Evolutionary conservation across 1,140 invertebrate genomes (phyloP).

Genomic region (Delia radicum): DNA sequence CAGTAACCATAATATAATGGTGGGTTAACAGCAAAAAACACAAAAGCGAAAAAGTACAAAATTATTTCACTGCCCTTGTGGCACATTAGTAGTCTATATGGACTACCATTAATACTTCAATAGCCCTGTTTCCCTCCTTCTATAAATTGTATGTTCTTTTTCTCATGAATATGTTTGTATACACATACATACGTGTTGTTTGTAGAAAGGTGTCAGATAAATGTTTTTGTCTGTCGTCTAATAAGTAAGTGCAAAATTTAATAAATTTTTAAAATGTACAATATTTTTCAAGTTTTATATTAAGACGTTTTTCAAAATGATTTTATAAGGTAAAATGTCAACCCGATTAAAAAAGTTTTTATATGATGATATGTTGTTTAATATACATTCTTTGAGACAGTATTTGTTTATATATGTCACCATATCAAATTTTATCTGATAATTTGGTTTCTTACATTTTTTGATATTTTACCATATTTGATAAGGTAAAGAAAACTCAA

Average conservation of each 20-base stretch:
- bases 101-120: slow-evolving; percentile 27
- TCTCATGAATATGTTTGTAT: not conserved
- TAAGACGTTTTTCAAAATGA: not conserved
- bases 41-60: not conserved
- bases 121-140: not conserved
- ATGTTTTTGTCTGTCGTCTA: not conserved
- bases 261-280: not conserved
- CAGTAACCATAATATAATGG: not conserved
- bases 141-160: not conserved
- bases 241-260: not conserved
- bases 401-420: too few relatives aligned
- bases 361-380: too few relatives aligned
- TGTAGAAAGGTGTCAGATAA: not conserved
- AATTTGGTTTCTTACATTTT: too few relatives aligned
- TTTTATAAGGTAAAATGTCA: too few relatives aligned
- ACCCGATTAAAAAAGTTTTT: too few relatives aligned
- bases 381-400: too few relatives aligned
- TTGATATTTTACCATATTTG: too few relatives aligned
- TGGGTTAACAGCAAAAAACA: not conserved
- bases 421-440: too few relatives aligned
- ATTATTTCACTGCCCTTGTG: slow-evolving; percentile 31
- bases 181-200: not conserved
- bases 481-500: too few relatives aligned
- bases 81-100: slow-evolving; percentile 33
- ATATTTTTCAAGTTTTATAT: not conserved